Base-by-base conservation (phyloP, 2,797 vertebrate species). In the Malacoraja senta region DNA sequence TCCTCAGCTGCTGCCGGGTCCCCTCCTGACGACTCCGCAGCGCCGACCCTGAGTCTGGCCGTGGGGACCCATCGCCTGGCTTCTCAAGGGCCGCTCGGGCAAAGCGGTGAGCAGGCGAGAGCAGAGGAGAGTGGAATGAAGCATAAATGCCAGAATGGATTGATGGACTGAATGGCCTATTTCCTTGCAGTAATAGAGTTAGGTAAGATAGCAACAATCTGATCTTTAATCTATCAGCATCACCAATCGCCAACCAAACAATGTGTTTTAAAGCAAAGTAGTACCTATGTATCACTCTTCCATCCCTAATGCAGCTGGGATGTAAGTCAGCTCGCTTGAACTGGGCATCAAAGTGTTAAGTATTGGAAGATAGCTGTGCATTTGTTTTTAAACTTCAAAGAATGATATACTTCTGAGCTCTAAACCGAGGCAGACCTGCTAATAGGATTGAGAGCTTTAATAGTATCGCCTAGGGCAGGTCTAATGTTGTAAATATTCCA, bases 401-500 rank as follows among this genome's bases (percentile, higher is more conserved):
- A 72, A 29, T 76, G 71, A 76, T 24, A 58, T 76, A 32, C 2
- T 74, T 92, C 72, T 3, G 21, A 58, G 24, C 17, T 12, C 72
- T 91, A 76, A 53, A 58, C 13, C 68, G 38, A 15, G 53, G 71
- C 72, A 26, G 72, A 72, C 15, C 71, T 58, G 38, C 90, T 76
- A 92, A 76, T 92, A 92, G 90, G 90, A 58, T 53, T 76, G 74
- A 44, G 72, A 92, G 71, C 84, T 76, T 76, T 92, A 92, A 92
- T 92, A 29, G 71, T 58, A 58, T 76, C n/a, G 90, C 90, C 90
- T 10, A 44, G 72, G 90, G 90, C 90, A 92, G 24, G 6, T 44
- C 24, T n/a, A 92, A 76, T 92, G 72, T 76, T 92, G 90, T 76
- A 72, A 92, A 92, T 92, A 92, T 76, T 92, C 1, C 53, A 58